phyloP scores from a whole-genome alignment of 2,888 invertebrate genomes.

The Dolichopus griseipennis region DNA sequence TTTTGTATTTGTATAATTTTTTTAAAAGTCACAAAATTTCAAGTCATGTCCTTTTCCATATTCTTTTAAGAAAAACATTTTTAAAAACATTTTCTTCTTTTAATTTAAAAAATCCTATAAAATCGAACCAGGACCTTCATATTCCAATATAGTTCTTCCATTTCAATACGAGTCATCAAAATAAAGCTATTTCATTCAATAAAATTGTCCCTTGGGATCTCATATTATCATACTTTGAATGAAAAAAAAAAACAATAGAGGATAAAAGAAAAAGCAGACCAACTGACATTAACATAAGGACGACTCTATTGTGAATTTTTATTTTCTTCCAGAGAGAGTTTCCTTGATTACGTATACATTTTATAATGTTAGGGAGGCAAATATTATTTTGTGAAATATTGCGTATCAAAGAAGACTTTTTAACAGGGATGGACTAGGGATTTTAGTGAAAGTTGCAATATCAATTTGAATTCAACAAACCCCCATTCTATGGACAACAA shows the following conservation, averaged over 20 bases:
- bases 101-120: not conserved
- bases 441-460: too few species aligned
- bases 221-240: not conserved
- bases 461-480: too few species aligned
- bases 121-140: too few species aligned
- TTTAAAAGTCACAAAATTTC: not conserved
- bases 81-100: not conserved
- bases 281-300: constrained; percentile 6
- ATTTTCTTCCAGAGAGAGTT: not conserved
- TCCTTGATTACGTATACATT: not conserved
- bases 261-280: not conserved
- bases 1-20: not conserved
- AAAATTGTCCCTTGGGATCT: not conserved
- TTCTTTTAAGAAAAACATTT: not conserved
- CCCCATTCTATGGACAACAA: too few species aligned
- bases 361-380: too few species aligned
- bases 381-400: too few species aligned
- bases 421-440: too few species aligned
- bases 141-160: too few species aligned
- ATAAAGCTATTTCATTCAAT: not conserved
- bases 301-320: not conserved
- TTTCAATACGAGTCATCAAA: not conserved
- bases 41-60: not conserved
- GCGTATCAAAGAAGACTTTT: too few species aligned
- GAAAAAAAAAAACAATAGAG: not conserved